phyloP scores from a whole-genome alignment of 1,140 invertebrate genomes.

The Cydia pomonella region DNA sequence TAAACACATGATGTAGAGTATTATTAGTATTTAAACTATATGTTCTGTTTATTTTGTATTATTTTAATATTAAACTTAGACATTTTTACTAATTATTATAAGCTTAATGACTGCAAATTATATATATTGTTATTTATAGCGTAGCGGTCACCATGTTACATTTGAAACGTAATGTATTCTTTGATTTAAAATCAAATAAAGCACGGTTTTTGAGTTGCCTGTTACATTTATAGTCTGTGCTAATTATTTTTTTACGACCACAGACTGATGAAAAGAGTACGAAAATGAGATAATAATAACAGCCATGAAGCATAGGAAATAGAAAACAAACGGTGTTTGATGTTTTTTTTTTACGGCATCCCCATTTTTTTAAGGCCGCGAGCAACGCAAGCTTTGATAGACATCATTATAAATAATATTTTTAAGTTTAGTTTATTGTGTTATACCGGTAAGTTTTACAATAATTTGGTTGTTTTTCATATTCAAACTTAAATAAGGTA shows the following conservation, averaged over 20 bases:
- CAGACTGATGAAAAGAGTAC: constrained; percentile 27
- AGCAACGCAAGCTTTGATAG: constrained; percentile 28
- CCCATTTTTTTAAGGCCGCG: constrained; percentile 30
- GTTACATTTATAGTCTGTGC: neutral
- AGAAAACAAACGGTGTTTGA: constrained; percentile 33
- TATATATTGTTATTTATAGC: too few relatives aligned
- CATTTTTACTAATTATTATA: too few relatives aligned
- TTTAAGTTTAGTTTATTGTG: constrained; percentile 26
- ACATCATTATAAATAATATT: constrained; percentile 12
- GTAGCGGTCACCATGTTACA: too few relatives aligned
- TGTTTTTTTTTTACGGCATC: constrained; percentile 32
- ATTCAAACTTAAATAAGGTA: neutral
- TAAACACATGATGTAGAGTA: too few relatives aligned
- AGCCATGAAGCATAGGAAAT: constrained; percentile 30
- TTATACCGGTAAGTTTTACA: constrained; percentile 15
- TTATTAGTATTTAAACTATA: too few relatives aligned
- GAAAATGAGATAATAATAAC: constrained; percentile 32
- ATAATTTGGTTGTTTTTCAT: neutral
- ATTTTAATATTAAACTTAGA: too few relatives aligned
- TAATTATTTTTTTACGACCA: constrained; percentile 29
- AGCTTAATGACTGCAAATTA: too few relatives aligned
- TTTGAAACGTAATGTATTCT: too few relatives aligned
- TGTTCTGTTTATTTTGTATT: too few relatives aligned
- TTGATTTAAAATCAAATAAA: too few relatives aligned
- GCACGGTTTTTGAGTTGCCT: neutral